phyloP scores from a whole-genome alignment of 1,140 invertebrate genomes.

The Zaprionus ornatus region DNA sequence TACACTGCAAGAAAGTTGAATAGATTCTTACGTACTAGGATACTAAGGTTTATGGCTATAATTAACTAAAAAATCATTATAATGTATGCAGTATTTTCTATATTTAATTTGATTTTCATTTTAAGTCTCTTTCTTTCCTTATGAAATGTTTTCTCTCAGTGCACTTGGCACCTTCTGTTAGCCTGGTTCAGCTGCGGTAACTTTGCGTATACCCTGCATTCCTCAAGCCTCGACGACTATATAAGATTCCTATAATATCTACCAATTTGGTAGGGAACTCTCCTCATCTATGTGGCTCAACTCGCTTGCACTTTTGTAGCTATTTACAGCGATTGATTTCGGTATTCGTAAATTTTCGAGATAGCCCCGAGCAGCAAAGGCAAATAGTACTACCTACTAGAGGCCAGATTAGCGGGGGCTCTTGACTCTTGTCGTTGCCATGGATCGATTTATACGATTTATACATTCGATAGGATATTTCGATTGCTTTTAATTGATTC shows the following conservation, averaged over 20 bases:
- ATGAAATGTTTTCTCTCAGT: not conserved
- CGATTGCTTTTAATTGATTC: slow-evolving; percentile 79
- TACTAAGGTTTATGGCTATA: too few relatives aligned
- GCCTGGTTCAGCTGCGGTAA: not conserved
- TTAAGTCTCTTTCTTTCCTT: not conserved
- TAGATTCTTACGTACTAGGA: too few relatives aligned
- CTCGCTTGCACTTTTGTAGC: not conserved
- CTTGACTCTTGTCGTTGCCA: slow-evolving; percentile 5
- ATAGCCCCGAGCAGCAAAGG: slow-evolving; percentile 15
- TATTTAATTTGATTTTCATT: not conserved
- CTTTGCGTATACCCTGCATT: not conserved
- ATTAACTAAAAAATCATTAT: too few relatives aligned
- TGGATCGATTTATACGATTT: slow-evolving; percentile 56
- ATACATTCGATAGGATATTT: slow-evolving; percentile 75
- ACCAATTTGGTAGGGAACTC: not conserved
- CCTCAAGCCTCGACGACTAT: not conserved
- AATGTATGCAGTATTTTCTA: too few relatives aligned
- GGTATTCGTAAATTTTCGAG: slow-evolving; percentile 48
- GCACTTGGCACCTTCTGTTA: not conserved
- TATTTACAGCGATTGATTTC: slow-evolving; percentile 28
- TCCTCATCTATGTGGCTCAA: not conserved
- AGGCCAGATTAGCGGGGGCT: slow-evolving; percentile 46
- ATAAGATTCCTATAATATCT: not conserved
- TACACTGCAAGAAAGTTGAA: not conserved
- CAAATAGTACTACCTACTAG: slow-evolving; percentile 10